These are phyloP conservation scores for Folsomia manolachei DNA, from an alignment of 2,888 invertebrate species.

Conservation along the genomic window DNA sequence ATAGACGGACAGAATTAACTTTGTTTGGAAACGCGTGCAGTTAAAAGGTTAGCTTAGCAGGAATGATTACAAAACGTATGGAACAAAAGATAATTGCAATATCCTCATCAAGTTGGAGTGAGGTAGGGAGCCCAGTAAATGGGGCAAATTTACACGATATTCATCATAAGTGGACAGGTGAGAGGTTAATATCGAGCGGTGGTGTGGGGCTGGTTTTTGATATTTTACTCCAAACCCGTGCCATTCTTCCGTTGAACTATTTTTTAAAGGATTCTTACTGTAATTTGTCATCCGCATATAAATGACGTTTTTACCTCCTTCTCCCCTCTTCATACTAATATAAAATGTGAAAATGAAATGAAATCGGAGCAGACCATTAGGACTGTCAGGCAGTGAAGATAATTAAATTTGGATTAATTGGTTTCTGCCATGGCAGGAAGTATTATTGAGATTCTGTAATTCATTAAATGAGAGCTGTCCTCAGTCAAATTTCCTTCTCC, in stretches of 20 bases:
- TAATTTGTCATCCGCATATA: too few relatives aligned
- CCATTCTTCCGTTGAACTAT: too few relatives aligned
- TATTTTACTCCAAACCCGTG: too few relatives aligned
- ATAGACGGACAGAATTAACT: too few relatives aligned
- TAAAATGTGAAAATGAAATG: constrained; percentile 7
- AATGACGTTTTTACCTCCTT: too few relatives aligned
- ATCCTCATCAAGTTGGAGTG: not conserved
- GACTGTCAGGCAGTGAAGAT: constrained; percentile 14
- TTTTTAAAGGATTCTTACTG: too few relatives aligned
- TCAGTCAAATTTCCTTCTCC: constrained; percentile 22
- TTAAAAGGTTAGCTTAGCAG: not conserved
- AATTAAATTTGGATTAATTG: constrained; percentile 25
- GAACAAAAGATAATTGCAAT: not conserved
- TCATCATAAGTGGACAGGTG: not conserved
- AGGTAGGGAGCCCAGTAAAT: not conserved
- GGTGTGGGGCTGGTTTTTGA: too few relatives aligned
- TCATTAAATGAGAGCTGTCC: constrained; percentile 22
- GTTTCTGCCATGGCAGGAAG: constrained; percentile 24
- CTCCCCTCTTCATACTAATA: too few relatives aligned
- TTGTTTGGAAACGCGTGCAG: not conserved
- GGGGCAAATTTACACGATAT: not conserved
- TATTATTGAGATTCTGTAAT: constrained; percentile 25
- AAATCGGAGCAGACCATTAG: constrained; percentile 12
- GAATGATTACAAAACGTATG: not conserved
- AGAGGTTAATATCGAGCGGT: not conserved